A percentile compares a stretch with the other conserved stretches of the same genome.
These are phyloP conservation scores for Tinea trinotella DNA, from an alignment of 2,888 invertebrate species.

Conservation along the genomic window DNA sequence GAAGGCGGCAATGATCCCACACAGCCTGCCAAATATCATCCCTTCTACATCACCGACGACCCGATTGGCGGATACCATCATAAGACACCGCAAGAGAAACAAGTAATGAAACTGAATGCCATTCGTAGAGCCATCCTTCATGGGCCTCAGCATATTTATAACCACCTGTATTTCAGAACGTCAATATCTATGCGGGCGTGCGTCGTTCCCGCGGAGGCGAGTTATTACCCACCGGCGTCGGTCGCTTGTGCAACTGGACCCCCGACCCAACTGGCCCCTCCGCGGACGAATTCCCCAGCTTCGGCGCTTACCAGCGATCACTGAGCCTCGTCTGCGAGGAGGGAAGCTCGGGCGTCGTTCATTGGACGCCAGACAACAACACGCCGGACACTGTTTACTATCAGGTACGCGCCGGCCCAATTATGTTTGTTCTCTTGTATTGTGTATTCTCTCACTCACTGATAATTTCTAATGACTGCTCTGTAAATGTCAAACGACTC, in stretches of 20 bases:
- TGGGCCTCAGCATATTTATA: neutral
- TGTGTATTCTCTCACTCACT: too few species aligned
- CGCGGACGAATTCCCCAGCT: conserved; percentile 88
- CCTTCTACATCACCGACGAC: conserved; percentile 94
- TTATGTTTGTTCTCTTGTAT: too few species aligned
- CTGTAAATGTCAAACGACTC: too few species aligned
- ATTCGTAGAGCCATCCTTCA: neutral
- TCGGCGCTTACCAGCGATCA: conserved; percentile 91
- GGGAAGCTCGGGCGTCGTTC: conserved; percentile 87
- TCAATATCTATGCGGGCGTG: conserved; percentile 88
- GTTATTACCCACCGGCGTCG: conserved; percentile 81
- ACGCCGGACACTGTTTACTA: conserved; percentile 95
- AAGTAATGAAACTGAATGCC: neutral
- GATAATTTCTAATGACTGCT: too few species aligned
- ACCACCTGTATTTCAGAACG: conserved; percentile 63
- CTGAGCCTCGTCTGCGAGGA: conserved; percentile 86
- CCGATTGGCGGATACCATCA: conserved; percentile 91
- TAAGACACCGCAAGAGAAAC: conserved; percentile 78
- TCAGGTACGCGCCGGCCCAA: too few species aligned
- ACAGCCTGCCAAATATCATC: conserved; percentile 88
- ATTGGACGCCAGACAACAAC: conserved; percentile 88
- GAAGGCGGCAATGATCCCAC: conserved; percentile 88
- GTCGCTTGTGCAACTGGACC: conserved; percentile 91
- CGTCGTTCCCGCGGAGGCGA: conserved; percentile 78
- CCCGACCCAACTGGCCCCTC: conserved; percentile 79